Percentiles rank a stretch among this genome's conserved stretches.
phyloP scores from a whole-genome alignment of 2,113 vertebrate species.

The Tor tambroides region DNA sequence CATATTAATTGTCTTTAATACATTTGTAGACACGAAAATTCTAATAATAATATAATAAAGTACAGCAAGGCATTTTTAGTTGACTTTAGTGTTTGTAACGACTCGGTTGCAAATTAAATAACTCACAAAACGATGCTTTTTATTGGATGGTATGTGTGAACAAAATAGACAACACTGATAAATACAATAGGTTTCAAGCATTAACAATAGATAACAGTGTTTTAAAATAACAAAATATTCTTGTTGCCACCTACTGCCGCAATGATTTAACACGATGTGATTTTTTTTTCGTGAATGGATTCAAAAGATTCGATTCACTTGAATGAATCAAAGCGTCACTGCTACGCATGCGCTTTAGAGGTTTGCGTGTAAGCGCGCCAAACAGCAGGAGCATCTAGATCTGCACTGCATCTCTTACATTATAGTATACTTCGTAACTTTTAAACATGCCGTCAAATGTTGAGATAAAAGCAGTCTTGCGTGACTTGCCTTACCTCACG shows the following conservation, averaged over 20 bases:
- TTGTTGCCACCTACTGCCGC: no score
- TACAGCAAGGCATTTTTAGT: not conserved
- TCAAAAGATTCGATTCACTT: conserved; percentile 12
- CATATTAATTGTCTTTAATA: no score
- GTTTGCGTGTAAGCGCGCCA: not conserved
- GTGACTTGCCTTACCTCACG: conserved; percentile 49
- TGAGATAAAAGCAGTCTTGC: conserved; percentile 80
- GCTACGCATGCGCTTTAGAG: not conserved
- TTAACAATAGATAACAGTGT: no score
- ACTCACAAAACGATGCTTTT: no score
- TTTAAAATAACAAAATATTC: no score
- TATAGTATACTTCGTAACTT: not conserved
- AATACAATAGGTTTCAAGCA: not conserved
- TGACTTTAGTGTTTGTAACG: not conserved
- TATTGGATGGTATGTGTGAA: no score
- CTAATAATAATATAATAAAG: not conserved
- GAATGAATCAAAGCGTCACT: not conserved
- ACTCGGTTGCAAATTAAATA: not conserved
- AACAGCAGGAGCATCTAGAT: not conserved
- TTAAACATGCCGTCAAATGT: conserved; percentile 79
- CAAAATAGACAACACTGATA: not conserved
- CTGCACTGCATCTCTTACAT: not conserved
- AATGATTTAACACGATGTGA: not conserved
- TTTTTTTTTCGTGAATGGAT: not conserved
- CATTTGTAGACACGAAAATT: no score